These are phyloP conservation scores for Odocoileus hemionus DNA, from an alignment of 2,113 vertebrate species.

Conservation along the genomic window DNA sequence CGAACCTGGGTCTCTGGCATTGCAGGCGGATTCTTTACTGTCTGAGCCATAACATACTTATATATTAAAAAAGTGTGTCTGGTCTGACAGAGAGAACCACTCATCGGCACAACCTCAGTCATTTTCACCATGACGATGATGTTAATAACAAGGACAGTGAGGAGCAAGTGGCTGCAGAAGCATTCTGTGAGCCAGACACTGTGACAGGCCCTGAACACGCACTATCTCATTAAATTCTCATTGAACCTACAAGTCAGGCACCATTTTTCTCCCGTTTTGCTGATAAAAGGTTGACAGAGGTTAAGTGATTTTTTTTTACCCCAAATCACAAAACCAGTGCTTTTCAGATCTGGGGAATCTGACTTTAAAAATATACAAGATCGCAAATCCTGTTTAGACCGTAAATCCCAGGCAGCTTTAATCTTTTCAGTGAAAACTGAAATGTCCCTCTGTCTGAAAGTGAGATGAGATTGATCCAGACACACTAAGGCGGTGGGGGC, in stretches of 20 bases:
- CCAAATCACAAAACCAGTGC: background rate
- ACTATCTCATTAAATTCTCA: slow-evolving; percentile 22
- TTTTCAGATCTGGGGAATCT: background rate
- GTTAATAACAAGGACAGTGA: background rate
- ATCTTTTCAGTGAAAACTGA: background rate
- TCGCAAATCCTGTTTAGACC: background rate
- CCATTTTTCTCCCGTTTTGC: background rate
- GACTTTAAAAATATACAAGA: background rate
- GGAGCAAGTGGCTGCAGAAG: background rate
- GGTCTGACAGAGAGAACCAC: background rate
- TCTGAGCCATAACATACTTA: background rate
- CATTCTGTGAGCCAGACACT: background rate
- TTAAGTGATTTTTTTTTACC: slow-evolving; percentile 12
- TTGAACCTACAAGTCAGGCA: background rate
- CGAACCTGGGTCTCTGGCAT: background rate
- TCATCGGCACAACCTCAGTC: background rate
- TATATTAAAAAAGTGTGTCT: background rate
- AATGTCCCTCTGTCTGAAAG: background rate
- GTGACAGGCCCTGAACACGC: fast-evolving
- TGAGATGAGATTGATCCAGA: background rate
- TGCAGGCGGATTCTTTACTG: background rate
- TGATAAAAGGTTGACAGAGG: slow-evolving; percentile 29
- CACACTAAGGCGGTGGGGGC: fast-evolving
- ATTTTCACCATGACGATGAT: background rate
- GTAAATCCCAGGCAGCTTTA: background rate